Base-by-base conservation (phyloP, 2,113 vertebrate genomes). In the Brachyhypopomus gauderio region DNA sequence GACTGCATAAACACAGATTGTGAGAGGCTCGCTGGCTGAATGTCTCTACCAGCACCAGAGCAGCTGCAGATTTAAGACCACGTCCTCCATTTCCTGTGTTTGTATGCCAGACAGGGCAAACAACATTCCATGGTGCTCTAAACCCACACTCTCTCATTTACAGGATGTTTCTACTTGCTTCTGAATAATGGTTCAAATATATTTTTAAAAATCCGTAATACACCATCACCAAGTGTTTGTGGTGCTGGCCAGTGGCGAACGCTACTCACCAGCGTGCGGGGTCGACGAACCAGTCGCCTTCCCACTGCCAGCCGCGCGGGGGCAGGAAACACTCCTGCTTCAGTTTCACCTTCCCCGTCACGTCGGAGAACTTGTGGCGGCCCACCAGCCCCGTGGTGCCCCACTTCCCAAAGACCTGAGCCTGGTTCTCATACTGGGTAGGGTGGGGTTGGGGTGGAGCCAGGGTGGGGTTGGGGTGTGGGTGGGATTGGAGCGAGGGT, bases 341-440 rank as follows among this genome's bases (percentile, higher is more conserved):
- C 75, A 99, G 94, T 84, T 99, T 99, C 82, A 99, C 94, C 88
- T 97, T 97, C 88, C 98, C 98, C 0, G 97, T 99, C 89, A 99
- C 94, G 30, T 99, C 96, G 0, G 98, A 99, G 92, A 94, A 98
- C 72, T 99, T 99, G 73, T 97, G 94, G 27, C 96, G 96, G 76
- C 95, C 94, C n/a, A 99, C 95, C 58, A 99, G 91, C 66, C 97
- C 98, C 1, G 95, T 95, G 69, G 96, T 98, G 75, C 98, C 96
- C 98, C 98, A 99, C 86, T 98, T 99, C 74, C 95, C 96, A 89
- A 98, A 94, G 83, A 98, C 91, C 56, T 95, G 87, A 73, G 95
- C 96, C 90, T 99, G 98, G 90, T 99, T 99, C 91, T 99, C 98
- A 90, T 98, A 99, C 98, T 99, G 85, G 11, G 9, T 12, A 52